A percentile compares a stretch with the other conserved stretches of the same genome.
Evolutionary conservation across 2,797 vertebrate species (phyloP).

Genomic region (Zalophus californianus): DNA sequence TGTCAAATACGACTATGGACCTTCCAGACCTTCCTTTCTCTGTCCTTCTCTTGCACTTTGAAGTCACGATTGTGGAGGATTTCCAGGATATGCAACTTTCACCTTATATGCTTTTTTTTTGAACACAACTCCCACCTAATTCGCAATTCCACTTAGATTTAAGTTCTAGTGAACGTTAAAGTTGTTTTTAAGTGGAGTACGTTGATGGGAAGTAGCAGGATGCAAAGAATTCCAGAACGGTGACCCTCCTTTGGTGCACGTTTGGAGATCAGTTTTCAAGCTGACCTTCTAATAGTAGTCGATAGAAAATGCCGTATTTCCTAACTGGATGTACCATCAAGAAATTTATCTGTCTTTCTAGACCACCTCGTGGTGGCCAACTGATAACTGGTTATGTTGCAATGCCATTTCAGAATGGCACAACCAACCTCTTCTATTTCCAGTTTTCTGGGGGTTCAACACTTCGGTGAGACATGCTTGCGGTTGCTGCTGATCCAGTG

Average conservation of each 20-base stretch:
- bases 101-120: neutral
- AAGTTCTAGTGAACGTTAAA: neutral
- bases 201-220: neutral
- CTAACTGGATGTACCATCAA: no score
- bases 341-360: neutral
- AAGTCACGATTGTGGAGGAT: neutral
- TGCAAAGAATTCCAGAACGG: neutral
- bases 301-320: neutral
- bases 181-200: neutral
- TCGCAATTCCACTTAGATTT: neutral
- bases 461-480: neutral
- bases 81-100: neutral
- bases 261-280: neutral
- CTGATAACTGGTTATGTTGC: fast-evolving
- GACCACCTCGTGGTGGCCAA: neutral
- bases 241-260: neutral
- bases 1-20: neutral
- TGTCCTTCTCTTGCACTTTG: neutral
- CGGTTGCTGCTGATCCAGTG: no score
- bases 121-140: neutral
- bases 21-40: neutral
- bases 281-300: neutral
- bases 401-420: neutral
- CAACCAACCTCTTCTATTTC: neutral
- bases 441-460: neutral